phyloP scores from a whole-genome alignment of 2,888 invertebrate species.

The Biston stratarius region DNA sequence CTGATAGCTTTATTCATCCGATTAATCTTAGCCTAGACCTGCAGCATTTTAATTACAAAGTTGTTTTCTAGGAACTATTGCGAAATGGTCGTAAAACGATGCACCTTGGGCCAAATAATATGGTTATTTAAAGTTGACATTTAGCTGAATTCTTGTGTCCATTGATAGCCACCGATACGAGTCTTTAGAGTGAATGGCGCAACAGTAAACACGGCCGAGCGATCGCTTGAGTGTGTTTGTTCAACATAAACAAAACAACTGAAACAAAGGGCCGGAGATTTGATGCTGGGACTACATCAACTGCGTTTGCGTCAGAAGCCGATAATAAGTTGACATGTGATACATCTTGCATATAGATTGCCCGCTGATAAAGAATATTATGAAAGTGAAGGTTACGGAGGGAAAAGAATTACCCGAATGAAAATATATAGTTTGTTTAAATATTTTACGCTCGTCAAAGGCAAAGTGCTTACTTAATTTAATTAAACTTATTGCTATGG shows the following conservation, averaged over 20 bases:
- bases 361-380: slow-evolving; percentile 18
- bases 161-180: slow-evolving; percentile 18
- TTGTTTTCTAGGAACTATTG: slow-evolving; percentile 21
- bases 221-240: slow-evolving; percentile 46
- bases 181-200: slow-evolving; percentile 41
- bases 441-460: background rate
- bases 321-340: slow-evolving; percentile 18
- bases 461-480: too few relatives aligned
- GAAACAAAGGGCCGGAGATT: slow-evolving; percentile 48
- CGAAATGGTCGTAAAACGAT: slow-evolving; percentile 26
- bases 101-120: slow-evolving; percentile 31
- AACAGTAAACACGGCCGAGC: slow-evolving; percentile 41
- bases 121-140: slow-evolving; percentile 27
- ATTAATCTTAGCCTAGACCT: slow-evolving; percentile 25
- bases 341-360: slow-evolving; percentile 17
- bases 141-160: slow-evolving; percentile 17
- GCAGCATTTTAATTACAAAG: slow-evolving; percentile 22
- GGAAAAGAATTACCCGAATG: background rate
- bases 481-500: too few relatives aligned
- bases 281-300: slow-evolving; percentile 24
- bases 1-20: slow-evolving; percentile 18
- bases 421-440: background rate
- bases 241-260: slow-evolving; percentile 51
- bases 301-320: slow-evolving; percentile 12
- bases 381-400: slow-evolving; percentile 11